Conservation (phyloP, 1,140 invertebrate species). For the Drosophila tani region DNA sequence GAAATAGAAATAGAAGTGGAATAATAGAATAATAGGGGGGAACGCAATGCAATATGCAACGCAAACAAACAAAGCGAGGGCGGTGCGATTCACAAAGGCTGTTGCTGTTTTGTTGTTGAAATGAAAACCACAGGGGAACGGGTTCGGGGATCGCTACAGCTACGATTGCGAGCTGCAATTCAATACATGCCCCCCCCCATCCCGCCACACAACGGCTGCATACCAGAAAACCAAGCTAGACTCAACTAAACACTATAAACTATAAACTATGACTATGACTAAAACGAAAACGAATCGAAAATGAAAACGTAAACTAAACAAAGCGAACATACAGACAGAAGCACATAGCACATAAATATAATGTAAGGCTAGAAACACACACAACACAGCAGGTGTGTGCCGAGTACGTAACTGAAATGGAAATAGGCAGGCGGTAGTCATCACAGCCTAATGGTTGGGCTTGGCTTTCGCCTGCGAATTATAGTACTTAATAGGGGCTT, state of each 20-base stretch:
- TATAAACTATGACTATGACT: slow-evolving; percentile 9
- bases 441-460: slow-evolving; percentile 13
- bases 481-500: neutral
- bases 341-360: slow-evolving; percentile 25
- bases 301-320: slow-evolving; percentile 9
- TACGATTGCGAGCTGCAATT: slow-evolving; percentile 39
- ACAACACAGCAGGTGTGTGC: slow-evolving; percentile 19
- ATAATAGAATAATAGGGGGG: slow-evolving; percentile 19
- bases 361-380: slow-evolving; percentile 5
- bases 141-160: slow-evolving; percentile 14
- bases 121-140: slow-evolving; percentile 35
- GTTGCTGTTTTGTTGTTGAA: slow-evolving; percentile 24
- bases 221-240: slow-evolving; percentile 9
- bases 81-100: slow-evolving; percentile 24
- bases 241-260: slow-evolving; percentile 11
- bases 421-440: slow-evolving; percentile 9
- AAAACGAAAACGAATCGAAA: slow-evolving; percentile 1
- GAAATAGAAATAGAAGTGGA: slow-evolving; percentile 22
- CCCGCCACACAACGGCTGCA: slow-evolving; percentile 5
- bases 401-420: slow-evolving; percentile 24
- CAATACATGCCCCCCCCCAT: slow-evolving; percentile 33
- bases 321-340: slow-evolving; percentile 30
- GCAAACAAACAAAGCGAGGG: slow-evolving; percentile 45
- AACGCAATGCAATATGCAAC: slow-evolving; percentile 32
- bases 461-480: neutral